These are phyloP conservation scores for Sylvilagus floridanus DNA, from an alignment of 2,797 vertebrate genomes.

Conservation along the genomic window DNA sequence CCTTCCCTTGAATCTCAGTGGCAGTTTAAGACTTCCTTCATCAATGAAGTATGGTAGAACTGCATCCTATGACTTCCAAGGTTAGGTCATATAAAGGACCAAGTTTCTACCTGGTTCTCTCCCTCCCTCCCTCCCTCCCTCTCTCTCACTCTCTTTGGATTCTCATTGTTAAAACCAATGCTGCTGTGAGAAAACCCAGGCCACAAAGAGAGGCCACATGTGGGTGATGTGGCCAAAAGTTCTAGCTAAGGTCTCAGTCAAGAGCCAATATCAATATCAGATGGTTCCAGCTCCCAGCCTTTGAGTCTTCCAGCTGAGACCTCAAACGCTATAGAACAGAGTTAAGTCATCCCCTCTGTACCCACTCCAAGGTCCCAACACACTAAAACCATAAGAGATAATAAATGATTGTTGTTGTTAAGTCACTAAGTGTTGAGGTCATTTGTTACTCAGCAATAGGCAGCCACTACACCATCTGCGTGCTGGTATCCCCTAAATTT, in stretches of 20 bases:
- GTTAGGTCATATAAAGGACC: not conserved
- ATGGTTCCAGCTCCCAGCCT: slow-evolving; percentile 38
- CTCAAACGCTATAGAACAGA: not conserved
- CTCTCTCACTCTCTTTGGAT: not conserved
- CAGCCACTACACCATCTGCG: not conserved
- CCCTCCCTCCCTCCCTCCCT: not conserved
- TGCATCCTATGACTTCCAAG: not conserved
- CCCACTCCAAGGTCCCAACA: slow-evolving; percentile 16
- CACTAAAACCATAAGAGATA: slow-evolving; percentile 40
- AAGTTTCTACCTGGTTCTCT: not conserved
- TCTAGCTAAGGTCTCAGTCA: slow-evolving; percentile 32
- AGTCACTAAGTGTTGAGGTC: slow-evolving; percentile 11
- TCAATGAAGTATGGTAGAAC: not conserved
- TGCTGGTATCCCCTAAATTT: not conserved
- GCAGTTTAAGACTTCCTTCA: not conserved
- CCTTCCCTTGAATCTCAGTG: not conserved
- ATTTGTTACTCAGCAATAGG: slow-evolving; percentile 10
- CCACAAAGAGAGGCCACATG: slow-evolving; percentile 8
- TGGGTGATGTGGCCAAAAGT: slow-evolving; percentile 37
- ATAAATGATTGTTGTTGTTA: slow-evolving; percentile 11
- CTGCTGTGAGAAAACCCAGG: slow-evolving; percentile 12
- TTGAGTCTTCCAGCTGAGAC: slow-evolving; percentile 41
- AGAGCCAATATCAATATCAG: slow-evolving; percentile 63
- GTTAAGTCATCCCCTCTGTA: slow-evolving; percentile 42
- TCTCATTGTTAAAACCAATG: slow-evolving; percentile 19